Evolutionary conservation across 2,888 invertebrate species (phyloP).

Genomic region (Polydrusus tereticollis): DNA sequence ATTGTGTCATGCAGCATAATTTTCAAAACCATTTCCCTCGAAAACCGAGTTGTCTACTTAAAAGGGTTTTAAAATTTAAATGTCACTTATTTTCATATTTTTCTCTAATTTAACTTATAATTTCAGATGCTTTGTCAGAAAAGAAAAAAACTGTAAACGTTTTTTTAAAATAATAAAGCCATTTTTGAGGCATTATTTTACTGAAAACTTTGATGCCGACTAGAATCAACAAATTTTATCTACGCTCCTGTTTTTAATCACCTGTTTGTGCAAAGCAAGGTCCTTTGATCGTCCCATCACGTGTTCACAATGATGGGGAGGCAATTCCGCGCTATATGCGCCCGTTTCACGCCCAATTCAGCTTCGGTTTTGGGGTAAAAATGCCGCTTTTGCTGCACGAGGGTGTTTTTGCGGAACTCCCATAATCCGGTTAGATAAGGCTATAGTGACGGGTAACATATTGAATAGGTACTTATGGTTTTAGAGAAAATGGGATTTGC

Average conservation of each 20-base stretch:
- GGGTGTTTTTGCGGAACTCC: constrained; percentile 22
- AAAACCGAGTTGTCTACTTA: too few species aligned
- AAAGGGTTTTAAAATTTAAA: too few species aligned
- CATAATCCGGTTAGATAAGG: constrained; percentile 13
- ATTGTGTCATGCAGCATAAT: too few species aligned
- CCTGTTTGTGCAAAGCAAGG: constrained; percentile 61
- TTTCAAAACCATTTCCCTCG: too few species aligned
- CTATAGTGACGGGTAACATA: constrained; percentile 4
- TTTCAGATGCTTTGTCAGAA: too few species aligned
- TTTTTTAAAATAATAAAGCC: too few species aligned
- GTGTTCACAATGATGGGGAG: constrained; percentile 25
- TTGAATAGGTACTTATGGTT: constrained; percentile 9
- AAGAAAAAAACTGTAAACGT: too few species aligned
- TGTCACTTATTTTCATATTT: too few species aligned
- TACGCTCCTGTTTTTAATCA: constrained; percentile 59
- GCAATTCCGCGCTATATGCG: constrained; percentile 4
- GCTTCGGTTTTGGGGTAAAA: constrained; percentile 31
- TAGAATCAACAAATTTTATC: background rate
- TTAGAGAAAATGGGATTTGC: background rate
- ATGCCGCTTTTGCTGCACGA: background rate
- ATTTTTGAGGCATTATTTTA: too few species aligned
- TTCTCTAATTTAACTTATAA: too few species aligned
- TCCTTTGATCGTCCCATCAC: constrained; percentile 51
- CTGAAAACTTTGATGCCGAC: background rate
- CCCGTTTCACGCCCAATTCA: constrained; percentile 32